Evolutionary conservation across 1,140 invertebrate species (phyloP).

Genomic region (Adelges cooleyi): DNA sequence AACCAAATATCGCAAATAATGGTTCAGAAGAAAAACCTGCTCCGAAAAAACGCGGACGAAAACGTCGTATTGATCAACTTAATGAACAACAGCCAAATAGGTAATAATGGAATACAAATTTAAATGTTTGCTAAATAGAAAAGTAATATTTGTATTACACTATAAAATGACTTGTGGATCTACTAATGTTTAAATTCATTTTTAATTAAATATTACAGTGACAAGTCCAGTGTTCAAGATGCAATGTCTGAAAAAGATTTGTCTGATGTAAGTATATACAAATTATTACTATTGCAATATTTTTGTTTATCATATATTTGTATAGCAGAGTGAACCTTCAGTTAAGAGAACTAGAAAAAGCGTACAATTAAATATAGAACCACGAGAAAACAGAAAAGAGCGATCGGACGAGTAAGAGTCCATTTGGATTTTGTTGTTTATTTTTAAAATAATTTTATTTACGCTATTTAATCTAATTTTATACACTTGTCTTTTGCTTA

Average conservation of each 20-base stretch:
- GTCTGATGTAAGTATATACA: background rate
- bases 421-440: background rate
- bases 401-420: background rate
- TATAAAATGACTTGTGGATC: too few species aligned
- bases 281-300: background rate
- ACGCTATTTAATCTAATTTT: too few species aligned
- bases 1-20: too few species aligned
- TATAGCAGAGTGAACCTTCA: background rate
- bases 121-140: too few species aligned
- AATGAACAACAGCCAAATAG: background rate
- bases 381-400: background rate
- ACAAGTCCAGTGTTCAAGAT: background rate
- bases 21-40: background rate
- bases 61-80: background rate
- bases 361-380: background rate
- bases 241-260: background rate
- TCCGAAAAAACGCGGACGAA: background rate
- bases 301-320: background rate
- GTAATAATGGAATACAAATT: background rate
- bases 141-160: too few species aligned
- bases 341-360: conserved; percentile 1
- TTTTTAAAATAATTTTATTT: too few species aligned
- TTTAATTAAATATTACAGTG: background rate
- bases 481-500: too few species aligned
- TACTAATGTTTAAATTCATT: too few species aligned